Evolutionary conservation across 2,888 invertebrate genomes (phyloP).

Genomic region (Argynnis bischoffii): DNA sequence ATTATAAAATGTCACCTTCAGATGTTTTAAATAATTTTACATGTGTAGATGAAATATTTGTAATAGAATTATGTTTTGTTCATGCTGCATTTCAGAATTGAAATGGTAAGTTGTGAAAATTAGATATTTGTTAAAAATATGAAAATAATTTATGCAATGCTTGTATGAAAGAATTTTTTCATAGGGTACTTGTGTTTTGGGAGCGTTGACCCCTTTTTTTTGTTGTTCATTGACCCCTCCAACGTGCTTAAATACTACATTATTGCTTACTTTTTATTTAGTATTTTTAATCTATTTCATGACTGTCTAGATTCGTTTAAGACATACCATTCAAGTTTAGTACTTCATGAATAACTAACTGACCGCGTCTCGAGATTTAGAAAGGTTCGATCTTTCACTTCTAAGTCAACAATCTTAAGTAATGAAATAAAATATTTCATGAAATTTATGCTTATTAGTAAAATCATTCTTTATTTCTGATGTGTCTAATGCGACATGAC

Average conservation of each 20-base stretch:
- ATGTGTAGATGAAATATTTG: slow-evolving; percentile 6
- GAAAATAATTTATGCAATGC: slow-evolving; percentile 24
- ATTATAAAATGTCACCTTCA: slow-evolving; percentile 13
- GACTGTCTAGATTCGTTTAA: slow-evolving; percentile 3
- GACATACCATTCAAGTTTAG: slow-evolving; percentile 1
- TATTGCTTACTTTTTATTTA: slow-evolving; percentile 47
- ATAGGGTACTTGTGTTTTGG: slow-evolving; percentile 56
- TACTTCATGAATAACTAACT: slow-evolving; percentile 3
- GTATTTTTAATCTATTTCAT: slow-evolving; percentile 26
- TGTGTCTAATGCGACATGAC: slow-evolving; percentile 4
- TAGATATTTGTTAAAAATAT: slow-evolving; percentile 1
- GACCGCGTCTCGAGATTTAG: background rate
- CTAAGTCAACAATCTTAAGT: background rate
- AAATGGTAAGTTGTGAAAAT: slow-evolving; percentile 27
- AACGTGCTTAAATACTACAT: slow-evolving; percentile 61
- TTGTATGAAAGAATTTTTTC: slow-evolving; percentile 44
- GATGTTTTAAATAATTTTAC: slow-evolving; percentile 9
- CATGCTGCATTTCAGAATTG: slow-evolving; percentile 36
- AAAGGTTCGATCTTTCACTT: background rate
- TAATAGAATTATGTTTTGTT: slow-evolving; percentile 25
- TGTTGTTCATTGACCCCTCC: slow-evolving; percentile 69
- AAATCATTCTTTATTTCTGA: slow-evolving; percentile 1
- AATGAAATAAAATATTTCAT: background rate
- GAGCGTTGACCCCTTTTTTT: slow-evolving; percentile 73
- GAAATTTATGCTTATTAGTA: background rate